Evolutionary conservation across 2,797 vertebrate genomes (phyloP), one percentile per base, ranked within the genome.

Genomic region (Simalia tracyae): DNA sequence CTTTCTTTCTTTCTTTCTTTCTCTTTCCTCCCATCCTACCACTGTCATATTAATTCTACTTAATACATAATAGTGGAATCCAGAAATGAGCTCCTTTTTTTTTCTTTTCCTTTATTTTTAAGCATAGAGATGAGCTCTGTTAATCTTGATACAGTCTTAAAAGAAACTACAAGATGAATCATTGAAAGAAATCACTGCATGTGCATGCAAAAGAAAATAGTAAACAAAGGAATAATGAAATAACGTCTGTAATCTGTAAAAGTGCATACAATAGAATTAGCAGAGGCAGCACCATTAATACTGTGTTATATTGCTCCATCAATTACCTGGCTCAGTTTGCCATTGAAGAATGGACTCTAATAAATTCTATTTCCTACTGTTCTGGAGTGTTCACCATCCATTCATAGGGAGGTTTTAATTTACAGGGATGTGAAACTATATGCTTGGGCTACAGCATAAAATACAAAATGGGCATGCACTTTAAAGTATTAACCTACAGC

Each of bases 341-440:
- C 91, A 90, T 81, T 92, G 91, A 94, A 93, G 81, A 94, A 86
- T 0, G 8, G 8, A 17, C 87, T 96, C 89, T 97, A 95, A 97
- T 96, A 95, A 96, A 96, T 97, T 96, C 94, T 90, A 72, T 93
- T 95, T 95, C 96, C 95, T 96, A 92, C 95, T 96, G 94, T 95
- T 97, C 96, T 95, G 96, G 90, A 92, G 92, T 94, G 91, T 97
- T 95, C 95, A 81, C 91, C 93, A 93, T 96, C 95, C 92, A 31
- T 96, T 97, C 96, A 86, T 92, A 64, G 93, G 91, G 93, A 90
- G 84, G 93, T 95, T 96, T 97, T 94, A 94, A 92, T 97, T 97
- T 97, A 91, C 64, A 96, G 92, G 96, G 90, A 92, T 94, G 61
- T 91, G 93, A 97, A 97, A 96, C 94, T n/a, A 86, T 89, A 92